phyloP scores from a whole-genome alignment of 37 sponge, comb jelly and placozoan species.

The Hormiphora californensis region DNA sequence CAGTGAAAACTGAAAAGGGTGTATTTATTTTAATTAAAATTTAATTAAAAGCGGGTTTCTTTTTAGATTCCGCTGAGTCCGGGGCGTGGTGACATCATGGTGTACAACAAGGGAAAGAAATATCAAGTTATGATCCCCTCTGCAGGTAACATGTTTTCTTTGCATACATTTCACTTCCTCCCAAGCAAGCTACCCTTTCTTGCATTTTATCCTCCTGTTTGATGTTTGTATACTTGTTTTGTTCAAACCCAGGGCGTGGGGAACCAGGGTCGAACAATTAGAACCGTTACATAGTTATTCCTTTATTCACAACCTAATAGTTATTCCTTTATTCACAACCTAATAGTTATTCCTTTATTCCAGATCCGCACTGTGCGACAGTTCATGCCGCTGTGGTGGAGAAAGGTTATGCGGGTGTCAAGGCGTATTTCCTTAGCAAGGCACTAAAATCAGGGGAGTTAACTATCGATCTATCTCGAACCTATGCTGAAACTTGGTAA shows the following conservation, averaged over 20 bases:
- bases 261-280: no score
- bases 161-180: no score
- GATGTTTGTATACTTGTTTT: no score
- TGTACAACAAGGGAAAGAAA: no score
- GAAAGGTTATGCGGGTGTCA: constrained; percentile 24
- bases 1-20: neutral
- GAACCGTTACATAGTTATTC: no score
- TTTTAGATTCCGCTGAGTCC: no score
- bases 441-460: neutral
- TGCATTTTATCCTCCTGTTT: no score
- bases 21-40: neutral
- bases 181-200: no score
- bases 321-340: neutral
- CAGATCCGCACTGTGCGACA: constrained; percentile 10
- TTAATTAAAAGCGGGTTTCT: no score
- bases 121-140: neutral
- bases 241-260: no score
- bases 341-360: neutral
- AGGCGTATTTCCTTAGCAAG: constrained; percentile 52
- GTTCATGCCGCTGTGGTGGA: neutral
- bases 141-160: neutral
- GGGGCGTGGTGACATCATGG: no score
- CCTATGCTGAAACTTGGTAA: no score
- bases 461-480: neutral
- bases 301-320: neutral